Evolutionary conservation across 2,797 vertebrate species (phyloP), one percentile per base, ranked within the genome.

Genomic region (Yasuhikotakia modesta): DNA sequence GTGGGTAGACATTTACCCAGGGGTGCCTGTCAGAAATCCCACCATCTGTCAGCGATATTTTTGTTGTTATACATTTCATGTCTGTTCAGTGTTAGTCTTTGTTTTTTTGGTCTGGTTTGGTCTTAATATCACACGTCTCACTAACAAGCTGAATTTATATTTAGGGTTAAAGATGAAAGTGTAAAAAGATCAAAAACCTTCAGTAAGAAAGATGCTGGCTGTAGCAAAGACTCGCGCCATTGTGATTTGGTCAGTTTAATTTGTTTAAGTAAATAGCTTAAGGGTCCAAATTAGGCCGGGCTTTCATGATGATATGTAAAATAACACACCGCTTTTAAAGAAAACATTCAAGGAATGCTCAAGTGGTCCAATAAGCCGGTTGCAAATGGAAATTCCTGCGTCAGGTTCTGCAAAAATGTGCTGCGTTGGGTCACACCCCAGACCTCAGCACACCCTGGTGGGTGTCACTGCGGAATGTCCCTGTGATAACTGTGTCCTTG

Each of bases 401-500:
- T 76, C 74, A 69, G 53, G 52, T 76, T 68, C 32, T 22, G 24
- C 74, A 67, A 35, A 48, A 52, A 77, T 0, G 0, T 69, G 55
- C 55, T 5, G 2, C 14, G 50, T 57, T 46, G 43, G 52, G 12
- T 53, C 52, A 32, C 22, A 58, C 27, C 24, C 35, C 2, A 57
- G 61, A 55, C 71, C 71, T 52, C 71, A 4, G n/a, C 58, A 45
- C 32, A 46, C 73, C 50, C 57, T 58, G 57, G 35, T 73, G 39
- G 39, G 21, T 45, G 74, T 61, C 35, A 58, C 12, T 82, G 73
- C 73, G 70, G 68, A 46, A 85, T 67, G 83, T 78, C 21, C 30
- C 67, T 78, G 55, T 60, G 77, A 80, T 76, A 78, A 79, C 82
- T 76, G 76, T 85, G 73, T 81, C 79, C 72, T 43, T 22, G 85